Conservation (phyloP, 2,797 vertebrate species). For the Eulemur mongoz region DNA sequence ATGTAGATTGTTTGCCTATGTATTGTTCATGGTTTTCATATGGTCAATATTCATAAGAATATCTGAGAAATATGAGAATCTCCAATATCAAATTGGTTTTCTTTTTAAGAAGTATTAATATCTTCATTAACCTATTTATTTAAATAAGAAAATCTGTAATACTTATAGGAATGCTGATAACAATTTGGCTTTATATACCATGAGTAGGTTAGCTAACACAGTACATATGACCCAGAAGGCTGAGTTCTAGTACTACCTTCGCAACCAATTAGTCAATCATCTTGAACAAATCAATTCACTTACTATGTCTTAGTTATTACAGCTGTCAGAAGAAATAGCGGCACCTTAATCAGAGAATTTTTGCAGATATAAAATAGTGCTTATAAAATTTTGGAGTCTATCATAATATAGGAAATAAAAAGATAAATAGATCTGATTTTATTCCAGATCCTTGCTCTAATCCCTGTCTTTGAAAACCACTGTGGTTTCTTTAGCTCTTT, state of each 20-base stretch:
- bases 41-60: neutral
- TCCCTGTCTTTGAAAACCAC: neutral
- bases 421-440: neutral
- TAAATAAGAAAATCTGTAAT: neutral
- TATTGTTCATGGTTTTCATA: neutral
- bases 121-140: neutral
- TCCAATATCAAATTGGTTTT: slow-evolving; percentile 1
- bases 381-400: neutral
- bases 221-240: neutral
- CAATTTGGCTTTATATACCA: neutral
- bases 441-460: neutral
- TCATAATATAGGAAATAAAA: neutral
- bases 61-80: neutral
- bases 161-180: neutral
- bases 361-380: neutral
- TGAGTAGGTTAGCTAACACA: neutral
- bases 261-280: neutral
- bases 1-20: neutral
- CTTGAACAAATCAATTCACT: neutral
- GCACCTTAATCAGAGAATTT: neutral
- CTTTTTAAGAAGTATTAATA: neutral
- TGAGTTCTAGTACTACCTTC: neutral
- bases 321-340: neutral
- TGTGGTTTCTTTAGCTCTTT: neutral
- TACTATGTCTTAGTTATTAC: neutral